Conservation (phyloP, 23 tunicate species). For the Aplidium turbinatum region DNA sequence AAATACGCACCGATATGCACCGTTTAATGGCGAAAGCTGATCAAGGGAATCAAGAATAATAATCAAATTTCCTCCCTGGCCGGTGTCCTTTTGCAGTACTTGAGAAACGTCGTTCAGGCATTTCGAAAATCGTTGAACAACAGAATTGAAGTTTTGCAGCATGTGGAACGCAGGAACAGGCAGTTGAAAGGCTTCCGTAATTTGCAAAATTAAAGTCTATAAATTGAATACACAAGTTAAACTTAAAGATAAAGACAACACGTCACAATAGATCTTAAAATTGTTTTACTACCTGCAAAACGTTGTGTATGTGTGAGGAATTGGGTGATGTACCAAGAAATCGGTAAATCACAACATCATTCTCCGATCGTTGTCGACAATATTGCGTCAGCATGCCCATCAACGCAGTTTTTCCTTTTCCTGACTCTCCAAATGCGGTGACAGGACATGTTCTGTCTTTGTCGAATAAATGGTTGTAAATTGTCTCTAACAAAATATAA, state of each 20-base stretch:
- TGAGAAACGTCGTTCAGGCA: slow-evolving; percentile 31
- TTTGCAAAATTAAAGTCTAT: slow-evolving; percentile 71
- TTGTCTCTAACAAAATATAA: too few relatives aligned
- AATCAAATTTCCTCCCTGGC: slow-evolving; percentile 10
- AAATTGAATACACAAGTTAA: slow-evolving; percentile 8
- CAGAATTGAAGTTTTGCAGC: slow-evolving; percentile 55
- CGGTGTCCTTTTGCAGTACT: slow-evolving; percentile 4
- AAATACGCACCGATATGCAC: slow-evolving; percentile 61
- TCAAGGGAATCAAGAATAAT: slow-evolving; percentile 82
- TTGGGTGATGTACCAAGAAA: slow-evolving; percentile 85
- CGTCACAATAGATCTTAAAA: not conserved
- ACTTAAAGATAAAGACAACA: not conserved
- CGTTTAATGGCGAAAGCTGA: slow-evolving; percentile 61
- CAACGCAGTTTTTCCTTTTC: slow-evolving; percentile 83
- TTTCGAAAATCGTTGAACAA: slow-evolving; percentile 47
- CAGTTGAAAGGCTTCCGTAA: slow-evolving; percentile 30
- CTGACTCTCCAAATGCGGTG: slow-evolving; percentile 62
- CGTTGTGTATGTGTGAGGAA: slow-evolving; percentile 77
- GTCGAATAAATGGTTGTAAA: not conserved
- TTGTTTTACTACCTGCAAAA: slow-evolving; percentile 44
- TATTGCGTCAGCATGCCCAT: slow-evolving; percentile 57
- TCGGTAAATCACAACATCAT: slow-evolving; percentile 34
- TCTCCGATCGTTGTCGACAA: slow-evolving; percentile 2
- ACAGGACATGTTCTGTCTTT: slow-evolving; percentile 15
- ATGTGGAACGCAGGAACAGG: slow-evolving; percentile 43